Conservation (phyloP, 2,888 invertebrate genomes). For the Melipona beecheii region DNA sequence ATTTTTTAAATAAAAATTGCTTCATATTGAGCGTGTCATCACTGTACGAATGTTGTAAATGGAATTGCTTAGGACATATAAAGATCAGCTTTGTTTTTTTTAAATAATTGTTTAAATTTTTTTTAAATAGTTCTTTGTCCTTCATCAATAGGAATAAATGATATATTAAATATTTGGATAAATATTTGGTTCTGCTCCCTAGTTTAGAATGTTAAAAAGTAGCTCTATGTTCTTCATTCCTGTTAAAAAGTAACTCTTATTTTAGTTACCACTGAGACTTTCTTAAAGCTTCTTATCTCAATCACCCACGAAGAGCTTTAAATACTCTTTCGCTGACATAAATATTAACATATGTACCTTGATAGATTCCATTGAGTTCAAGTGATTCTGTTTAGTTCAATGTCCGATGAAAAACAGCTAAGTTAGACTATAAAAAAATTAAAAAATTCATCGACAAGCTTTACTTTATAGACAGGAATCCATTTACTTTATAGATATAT, state of each 20-base stretch:
- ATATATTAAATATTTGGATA: too few relatives aligned
- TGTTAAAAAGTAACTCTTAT: conserved; percentile 8
- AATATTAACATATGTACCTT: conserved; percentile 54
- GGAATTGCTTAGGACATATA: too few relatives aligned
- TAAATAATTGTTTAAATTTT: too few relatives aligned
- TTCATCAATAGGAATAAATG: too few relatives aligned
- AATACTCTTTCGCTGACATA: conserved; percentile 56
- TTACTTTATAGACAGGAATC: too few relatives aligned
- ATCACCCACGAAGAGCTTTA: conserved; percentile 57
- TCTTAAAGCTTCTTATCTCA: conserved; percentile 59
- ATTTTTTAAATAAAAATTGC: too few relatives aligned
- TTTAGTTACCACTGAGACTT: conserved; percentile 24
- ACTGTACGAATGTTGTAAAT: too few relatives aligned
- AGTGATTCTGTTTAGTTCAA: neutral
- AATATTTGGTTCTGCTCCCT: neutral
- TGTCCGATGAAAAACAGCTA: neutral
- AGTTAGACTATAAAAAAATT: neutral
- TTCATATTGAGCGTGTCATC: too few relatives aligned
- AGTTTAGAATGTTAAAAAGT: neutral
- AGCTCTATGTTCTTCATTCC: neutral
- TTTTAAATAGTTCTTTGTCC: too few relatives aligned
- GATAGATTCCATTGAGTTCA: neutral
- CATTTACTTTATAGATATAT: too few relatives aligned
- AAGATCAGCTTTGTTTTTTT: too few relatives aligned
- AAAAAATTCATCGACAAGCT: neutral